Conservation (phyloP, 2,888 invertebrate genomes). For the Amiota minor region DNA sequence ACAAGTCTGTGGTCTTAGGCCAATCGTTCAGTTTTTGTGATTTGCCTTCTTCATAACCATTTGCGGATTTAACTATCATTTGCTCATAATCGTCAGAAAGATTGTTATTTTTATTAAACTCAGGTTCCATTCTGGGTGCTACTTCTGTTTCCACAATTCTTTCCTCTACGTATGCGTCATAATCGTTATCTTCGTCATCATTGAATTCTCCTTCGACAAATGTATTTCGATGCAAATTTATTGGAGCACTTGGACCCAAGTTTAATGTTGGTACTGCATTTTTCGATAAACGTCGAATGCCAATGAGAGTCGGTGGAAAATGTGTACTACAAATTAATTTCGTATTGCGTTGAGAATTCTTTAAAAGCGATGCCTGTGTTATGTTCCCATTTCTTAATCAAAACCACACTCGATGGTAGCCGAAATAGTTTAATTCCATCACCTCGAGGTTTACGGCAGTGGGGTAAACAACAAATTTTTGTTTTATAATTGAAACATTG, state of each 20-base stretch:
- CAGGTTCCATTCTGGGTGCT: not conserved
- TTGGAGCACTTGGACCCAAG: conserved; percentile 48
- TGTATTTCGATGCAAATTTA: not conserved
- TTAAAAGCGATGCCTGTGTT: conserved; percentile 58
- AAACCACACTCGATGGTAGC: conserved; percentile 53
- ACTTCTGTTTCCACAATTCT: not conserved
- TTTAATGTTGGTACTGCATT: conserved; percentile 64
- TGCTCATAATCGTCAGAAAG: too few relatives aligned
- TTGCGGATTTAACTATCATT: too few relatives aligned
- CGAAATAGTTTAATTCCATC: conserved; percentile 67
- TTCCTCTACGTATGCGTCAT: not conserved
- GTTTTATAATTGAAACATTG: conserved; percentile 47
- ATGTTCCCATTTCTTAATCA: conserved; percentile 53
- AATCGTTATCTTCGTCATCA: not conserved
- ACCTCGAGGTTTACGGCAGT: conserved; percentile 63
- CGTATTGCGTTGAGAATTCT: conserved; percentile 57
- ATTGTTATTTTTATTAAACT: too few relatives aligned
- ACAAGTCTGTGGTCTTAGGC: not conserved
- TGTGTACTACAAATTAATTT: conserved; percentile 59
- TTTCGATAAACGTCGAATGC: conserved; percentile 63
- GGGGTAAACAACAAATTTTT: conserved; percentile 62
- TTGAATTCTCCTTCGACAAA: conserved; percentile 5
- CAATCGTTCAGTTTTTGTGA: conserved; percentile 6
- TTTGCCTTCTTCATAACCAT: too few relatives aligned
- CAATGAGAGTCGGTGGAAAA: conserved; percentile 57